Conservation (phyloP, 2,888 invertebrate species). For the Tetropium fuscum region DNA sequence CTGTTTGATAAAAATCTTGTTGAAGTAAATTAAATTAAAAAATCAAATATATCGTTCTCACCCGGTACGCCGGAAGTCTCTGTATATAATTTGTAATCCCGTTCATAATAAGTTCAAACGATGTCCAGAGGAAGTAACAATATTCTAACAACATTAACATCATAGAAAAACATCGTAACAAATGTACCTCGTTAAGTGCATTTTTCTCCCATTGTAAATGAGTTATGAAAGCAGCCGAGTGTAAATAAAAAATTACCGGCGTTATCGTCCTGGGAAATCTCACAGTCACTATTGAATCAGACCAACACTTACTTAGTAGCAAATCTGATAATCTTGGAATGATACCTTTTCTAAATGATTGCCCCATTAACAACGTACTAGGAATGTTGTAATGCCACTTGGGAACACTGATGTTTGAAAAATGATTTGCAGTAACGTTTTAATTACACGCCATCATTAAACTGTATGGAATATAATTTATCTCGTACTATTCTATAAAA, state of each 20-base stretch:
- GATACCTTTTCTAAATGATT: slow-evolving; percentile 22
- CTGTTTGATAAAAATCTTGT: no score
- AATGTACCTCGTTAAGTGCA: slow-evolving; percentile 18
- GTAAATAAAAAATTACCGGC: slow-evolving; percentile 25
- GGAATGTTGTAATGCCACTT: no score
- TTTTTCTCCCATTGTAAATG: slow-evolving; percentile 27
- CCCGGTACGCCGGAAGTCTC: not conserved
- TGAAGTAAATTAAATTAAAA: no score
- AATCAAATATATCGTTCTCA: not conserved
- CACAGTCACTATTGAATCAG: slow-evolving; percentile 23
- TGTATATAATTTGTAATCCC: not conserved
- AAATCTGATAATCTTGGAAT: slow-evolving; percentile 28
- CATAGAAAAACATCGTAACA: slow-evolving; percentile 19
- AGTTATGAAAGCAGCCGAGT: slow-evolving; percentile 24
- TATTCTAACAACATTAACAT: slow-evolving; percentile 16
- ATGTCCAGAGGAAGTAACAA: slow-evolving; percentile 17
- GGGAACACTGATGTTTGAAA: no score
- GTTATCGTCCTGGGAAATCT: slow-evolving; percentile 31
- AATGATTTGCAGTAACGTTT: no score
- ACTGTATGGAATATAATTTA: no score
- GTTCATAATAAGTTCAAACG: not conserved
- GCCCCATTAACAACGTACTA: slow-evolving; percentile 13
- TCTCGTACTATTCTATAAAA: no score
- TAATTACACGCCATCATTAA: no score
- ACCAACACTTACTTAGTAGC: slow-evolving; percentile 26